Percentiles rank a stretch among this genome's conserved stretches.
phyloP scores from a whole-genome alignment of 2,888 invertebrate species.

The Apamea crenata region DNA sequence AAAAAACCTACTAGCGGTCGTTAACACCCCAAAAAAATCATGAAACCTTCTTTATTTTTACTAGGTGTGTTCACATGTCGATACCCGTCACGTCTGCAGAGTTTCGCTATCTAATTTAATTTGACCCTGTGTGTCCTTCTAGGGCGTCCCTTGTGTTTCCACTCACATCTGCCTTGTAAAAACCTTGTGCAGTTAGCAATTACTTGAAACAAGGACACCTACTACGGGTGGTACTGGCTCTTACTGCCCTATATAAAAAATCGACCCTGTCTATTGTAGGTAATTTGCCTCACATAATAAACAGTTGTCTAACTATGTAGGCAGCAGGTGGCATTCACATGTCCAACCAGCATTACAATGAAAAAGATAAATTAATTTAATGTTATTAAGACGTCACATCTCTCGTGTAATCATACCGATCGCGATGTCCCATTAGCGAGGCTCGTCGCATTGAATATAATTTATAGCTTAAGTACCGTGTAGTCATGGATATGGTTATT shows the following conservation, averaged over 20 bases:
- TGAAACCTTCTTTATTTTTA: too few relatives aligned
- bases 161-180: too few relatives aligned
- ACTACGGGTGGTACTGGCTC: neutral
- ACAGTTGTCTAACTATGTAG: slow-evolving; percentile 1
- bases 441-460: slow-evolving; percentile 23
- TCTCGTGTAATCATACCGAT: slow-evolving; percentile 26
- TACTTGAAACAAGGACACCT: too few relatives aligned
- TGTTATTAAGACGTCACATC: slow-evolving; percentile 11
- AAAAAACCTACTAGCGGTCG: too few relatives aligned
- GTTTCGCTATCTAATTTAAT: too few relatives aligned
- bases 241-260: neutral
- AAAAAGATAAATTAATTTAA: slow-evolving; percentile 7
- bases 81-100: too few relatives aligned
- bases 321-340: slow-evolving; percentile 23
- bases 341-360: slow-evolving; percentile 2
- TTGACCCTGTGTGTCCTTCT: too few relatives aligned
- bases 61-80: too few relatives aligned
- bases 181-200: too few relatives aligned
- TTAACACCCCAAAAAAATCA: too few relatives aligned
- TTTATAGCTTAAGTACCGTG: slow-evolving; percentile 8
- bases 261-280: neutral
- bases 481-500: slow-evolving; percentile 13
- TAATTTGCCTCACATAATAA: slow-evolving; percentile 11
- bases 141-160: too few relatives aligned
- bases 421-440: slow-evolving; percentile 10